These are phyloP conservation scores for Myopa tessellatipennis DNA, from an alignment of 2,888 invertebrate species.

Conservation along the genomic window DNA sequence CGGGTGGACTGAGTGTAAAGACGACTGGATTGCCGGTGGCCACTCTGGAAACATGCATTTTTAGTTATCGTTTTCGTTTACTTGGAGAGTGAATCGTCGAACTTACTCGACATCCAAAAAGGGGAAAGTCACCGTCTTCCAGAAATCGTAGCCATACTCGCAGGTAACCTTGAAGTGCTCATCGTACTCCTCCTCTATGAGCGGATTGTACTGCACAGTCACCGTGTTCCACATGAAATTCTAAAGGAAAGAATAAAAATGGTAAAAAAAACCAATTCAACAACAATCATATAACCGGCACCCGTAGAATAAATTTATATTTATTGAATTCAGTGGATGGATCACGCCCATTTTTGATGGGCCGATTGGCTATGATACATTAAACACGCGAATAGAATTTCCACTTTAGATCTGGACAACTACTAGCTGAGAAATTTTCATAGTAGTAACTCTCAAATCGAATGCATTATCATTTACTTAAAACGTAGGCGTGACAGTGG, in stretches of 20 bases:
- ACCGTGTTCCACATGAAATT: constrained; percentile 98
- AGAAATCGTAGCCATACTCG: constrained; percentile 95
- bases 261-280: no score
- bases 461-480: no score
- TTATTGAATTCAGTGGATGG: no score
- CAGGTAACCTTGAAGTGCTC: constrained; percentile 96
- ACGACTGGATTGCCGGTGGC: constrained; percentile 95
- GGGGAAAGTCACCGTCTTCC: constrained; percentile 96
- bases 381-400: no score
- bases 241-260: constrained; percentile 65
- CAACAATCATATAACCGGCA: no score
- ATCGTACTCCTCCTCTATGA: constrained; percentile 94
- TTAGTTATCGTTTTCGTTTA: not conserved
- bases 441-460: no score
- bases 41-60: constrained; percentile 72
- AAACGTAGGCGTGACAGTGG: no score
- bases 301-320: no score
- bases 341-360: no score
- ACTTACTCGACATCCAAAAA: constrained; percentile 95
- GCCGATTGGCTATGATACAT: no score
- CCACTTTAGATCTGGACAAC: no score
- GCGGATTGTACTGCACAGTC: constrained; percentile 91
- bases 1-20: constrained; percentile 91
- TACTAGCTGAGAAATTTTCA: no score
- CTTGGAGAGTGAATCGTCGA: not conserved